Base-by-base conservation (phyloP, 2,888 invertebrate species). In the Syrista parreyssii region DNA sequence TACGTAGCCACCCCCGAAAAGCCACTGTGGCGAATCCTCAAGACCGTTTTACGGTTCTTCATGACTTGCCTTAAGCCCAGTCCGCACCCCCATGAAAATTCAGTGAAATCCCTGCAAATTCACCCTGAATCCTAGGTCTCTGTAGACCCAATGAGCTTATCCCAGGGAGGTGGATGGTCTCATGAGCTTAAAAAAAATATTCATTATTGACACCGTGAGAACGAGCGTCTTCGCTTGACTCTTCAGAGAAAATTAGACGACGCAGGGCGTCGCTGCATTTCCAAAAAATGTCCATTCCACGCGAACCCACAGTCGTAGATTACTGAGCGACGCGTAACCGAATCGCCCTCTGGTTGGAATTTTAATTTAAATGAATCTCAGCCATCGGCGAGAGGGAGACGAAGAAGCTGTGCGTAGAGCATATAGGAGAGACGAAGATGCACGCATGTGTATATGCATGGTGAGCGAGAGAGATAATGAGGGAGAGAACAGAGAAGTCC, bases 1-100 rank as follows among this genome's bases (percentile, higher is more conserved):
- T 89, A 88, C 85, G 83, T 84, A 82, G 84, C 83, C 81, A 83
- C 78, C 78, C 79, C 79, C 77, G 82, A 78, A 81, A 78, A 76
- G 79, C 82, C 80, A 79, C 82, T 82, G 84, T 85, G 79, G 81
- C 84, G 83, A 85, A 85, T 85, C 69, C 55, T 55, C 23, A 55
- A 55, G 55, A 55, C 23, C 55, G 23, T 23, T 55, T 55, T 55
- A 15, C 55, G 23, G 55, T 55, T 55, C 23, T 23, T 23, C 23
- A 9, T 55, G 9, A 23, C 55, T 6, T 6, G 55, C 55, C 23
- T 23, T 23, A 55, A 55, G 55, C 23, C 55, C 55, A 55, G 23
- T 23, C 9, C 23, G 23, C 55, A 55, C 55, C 23, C 9, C 55
- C 55, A 23, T 55, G 55, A 6, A 55, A 23, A 23, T 55, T 55